Evolutionary conservation across 2,888 invertebrate species (phyloP).

Genomic region (Eurytoma adleriae): DNA sequence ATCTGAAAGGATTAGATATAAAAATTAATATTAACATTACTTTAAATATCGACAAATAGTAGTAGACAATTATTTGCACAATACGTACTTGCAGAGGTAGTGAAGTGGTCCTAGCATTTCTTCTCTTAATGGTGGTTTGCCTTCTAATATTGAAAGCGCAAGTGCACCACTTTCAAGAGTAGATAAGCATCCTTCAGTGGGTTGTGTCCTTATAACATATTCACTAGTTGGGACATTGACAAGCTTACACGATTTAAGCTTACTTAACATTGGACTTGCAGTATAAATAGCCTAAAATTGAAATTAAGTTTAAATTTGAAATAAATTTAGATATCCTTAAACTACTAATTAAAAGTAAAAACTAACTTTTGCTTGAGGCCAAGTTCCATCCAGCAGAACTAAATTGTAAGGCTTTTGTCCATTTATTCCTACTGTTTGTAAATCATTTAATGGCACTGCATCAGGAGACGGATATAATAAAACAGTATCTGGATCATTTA

Average conservation of each 20-base stretch:
- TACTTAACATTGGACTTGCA: slow-evolving; percentile 86
- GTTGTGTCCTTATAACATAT: slow-evolving; percentile 95
- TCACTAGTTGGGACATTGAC: slow-evolving; percentile 85
- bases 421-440: slow-evolving; percentile 74
- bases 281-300: slow-evolving; percentile 85
- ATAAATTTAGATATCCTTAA: slow-evolving; percentile 13
- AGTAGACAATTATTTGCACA: neutral
- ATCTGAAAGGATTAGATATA: slow-evolving; percentile 71
- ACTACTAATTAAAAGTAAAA: slow-evolving; percentile 17
- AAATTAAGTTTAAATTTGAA: slow-evolving; percentile 18
- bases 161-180: slow-evolving; percentile 92
- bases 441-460: slow-evolving; percentile 82
- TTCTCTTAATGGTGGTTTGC: slow-evolving; percentile 81
- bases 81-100: slow-evolving; percentile 82
- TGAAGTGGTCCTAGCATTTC: slow-evolving; percentile 87
- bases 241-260: slow-evolving; percentile 89
- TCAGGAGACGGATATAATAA: slow-evolving; percentile 88
- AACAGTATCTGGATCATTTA: slow-evolving; percentile 83
- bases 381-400: slow-evolving; percentile 94
- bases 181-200: slow-evolving; percentile 92
- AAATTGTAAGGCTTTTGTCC: slow-evolving; percentile 82
- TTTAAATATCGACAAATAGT: neutral
- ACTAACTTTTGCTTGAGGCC: slow-evolving; percentile 91
- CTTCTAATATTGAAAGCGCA: slow-evolving; percentile 87
- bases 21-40: slow-evolving; percentile 6